Evolutionary conservation across 2,797 vertebrate genomes (phyloP).

Genomic region (Percopsis omiscomaycus): DNA sequence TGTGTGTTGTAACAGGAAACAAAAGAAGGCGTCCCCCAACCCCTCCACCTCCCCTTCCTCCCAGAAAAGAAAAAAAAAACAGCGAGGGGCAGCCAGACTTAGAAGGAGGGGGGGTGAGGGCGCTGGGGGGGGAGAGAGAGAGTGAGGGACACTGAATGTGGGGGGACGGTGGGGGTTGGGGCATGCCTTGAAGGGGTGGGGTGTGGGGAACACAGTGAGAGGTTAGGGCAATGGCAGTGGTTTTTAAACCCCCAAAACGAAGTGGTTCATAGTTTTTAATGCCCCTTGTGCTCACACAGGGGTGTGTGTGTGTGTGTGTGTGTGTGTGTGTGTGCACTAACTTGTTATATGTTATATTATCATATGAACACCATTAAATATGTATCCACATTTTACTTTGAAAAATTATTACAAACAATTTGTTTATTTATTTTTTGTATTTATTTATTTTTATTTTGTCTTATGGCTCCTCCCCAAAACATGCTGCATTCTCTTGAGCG

Average conservation of each 20-base stretch:
- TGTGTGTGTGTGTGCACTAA: too few relatives aligned
- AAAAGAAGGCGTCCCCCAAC: constrained; percentile 67
- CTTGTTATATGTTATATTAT: too few relatives aligned
- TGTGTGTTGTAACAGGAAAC: constrained; percentile 75
- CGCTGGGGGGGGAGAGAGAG: constrained; percentile 16
- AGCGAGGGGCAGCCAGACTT: constrained; percentile 24
- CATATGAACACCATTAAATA: too few relatives aligned
- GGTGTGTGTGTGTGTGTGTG: too few relatives aligned
- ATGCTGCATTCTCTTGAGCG: background rate
- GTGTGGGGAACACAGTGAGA: constrained; percentile 29
- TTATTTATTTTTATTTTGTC: too few relatives aligned
- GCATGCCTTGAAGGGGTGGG: background rate
- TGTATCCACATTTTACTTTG: too few relatives aligned
- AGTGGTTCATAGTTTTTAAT: too few relatives aligned
- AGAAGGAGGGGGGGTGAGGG: constrained; percentile 9
- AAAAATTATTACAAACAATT: too few relatives aligned
- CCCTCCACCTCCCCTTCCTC: constrained; percentile 43
- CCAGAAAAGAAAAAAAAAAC: constrained; percentile 45
- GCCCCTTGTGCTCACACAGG: too few relatives aligned
- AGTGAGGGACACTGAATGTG: constrained; percentile 32
- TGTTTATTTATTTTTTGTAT: too few relatives aligned
- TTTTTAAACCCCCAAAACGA: too few relatives aligned
- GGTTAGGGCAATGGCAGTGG: constrained; percentile 6
- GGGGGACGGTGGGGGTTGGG: constrained; percentile 24
- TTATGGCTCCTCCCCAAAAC: too few relatives aligned